A percentile compares a stretch with the other conserved stretches of the same genome.
These are phyloP conservation scores for Chrysotoxum bicinctum DNA, from an alignment of 2,888 invertebrate species.

Conservation along the genomic window DNA sequence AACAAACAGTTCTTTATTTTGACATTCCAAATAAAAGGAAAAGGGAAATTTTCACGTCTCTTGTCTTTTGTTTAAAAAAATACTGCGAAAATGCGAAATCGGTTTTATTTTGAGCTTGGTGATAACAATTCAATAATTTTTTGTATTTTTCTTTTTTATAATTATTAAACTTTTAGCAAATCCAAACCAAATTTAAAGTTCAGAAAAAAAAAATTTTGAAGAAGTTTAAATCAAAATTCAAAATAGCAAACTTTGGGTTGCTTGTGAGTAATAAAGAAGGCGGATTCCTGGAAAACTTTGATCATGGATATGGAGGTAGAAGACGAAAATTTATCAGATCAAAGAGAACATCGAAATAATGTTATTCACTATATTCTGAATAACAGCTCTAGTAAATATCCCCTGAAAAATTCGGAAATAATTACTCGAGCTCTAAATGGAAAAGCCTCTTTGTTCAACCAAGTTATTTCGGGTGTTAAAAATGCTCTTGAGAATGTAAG, in stretches of 20 bases:
- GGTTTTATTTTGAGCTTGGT: background rate
- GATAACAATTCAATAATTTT: background rate
- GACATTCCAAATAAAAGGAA: background rate
- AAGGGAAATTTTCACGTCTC: background rate
- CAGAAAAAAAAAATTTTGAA: background rate
- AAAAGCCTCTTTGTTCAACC: constrained; percentile 60
- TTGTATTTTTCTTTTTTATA: background rate
- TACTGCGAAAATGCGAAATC: background rate
- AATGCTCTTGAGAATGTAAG: constrained; percentile 72
- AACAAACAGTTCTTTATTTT: background rate
- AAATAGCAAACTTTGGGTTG: background rate
- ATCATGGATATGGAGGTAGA: background rate
- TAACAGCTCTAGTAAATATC: constrained; percentile 74
- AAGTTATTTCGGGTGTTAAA: constrained; percentile 69
- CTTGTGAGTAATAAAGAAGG: background rate
- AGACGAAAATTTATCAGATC: constrained; percentile 2
- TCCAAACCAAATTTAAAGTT: background rate
- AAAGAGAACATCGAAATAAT: constrained; percentile 68
- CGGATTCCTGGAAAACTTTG: background rate
- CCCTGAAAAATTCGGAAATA: constrained; percentile 75
- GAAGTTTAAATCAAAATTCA: background rate
- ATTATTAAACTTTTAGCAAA: background rate
- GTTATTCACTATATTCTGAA: constrained; percentile 75
- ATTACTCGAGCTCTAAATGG: constrained; percentile 63
- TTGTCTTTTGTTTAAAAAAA: background rate